Evolutionary conservation across 2,888 invertebrate species (phyloP), one percentile per base, ranked within the genome.

Genomic region (Mesorhabditis spiculigera): DNA sequence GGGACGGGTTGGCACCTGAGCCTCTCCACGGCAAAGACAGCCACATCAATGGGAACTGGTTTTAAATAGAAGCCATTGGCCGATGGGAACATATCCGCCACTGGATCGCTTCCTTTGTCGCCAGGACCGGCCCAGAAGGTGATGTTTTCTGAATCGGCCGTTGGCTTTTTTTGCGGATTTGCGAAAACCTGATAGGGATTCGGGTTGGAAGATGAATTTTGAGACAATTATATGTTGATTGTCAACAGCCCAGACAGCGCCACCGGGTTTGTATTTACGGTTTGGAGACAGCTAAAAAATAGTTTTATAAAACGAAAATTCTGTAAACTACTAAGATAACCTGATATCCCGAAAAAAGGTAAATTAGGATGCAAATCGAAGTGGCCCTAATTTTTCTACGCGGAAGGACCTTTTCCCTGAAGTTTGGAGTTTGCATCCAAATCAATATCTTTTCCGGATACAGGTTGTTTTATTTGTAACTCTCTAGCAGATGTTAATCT

Each of bases 121-220:
- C 77, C 74, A 6, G 86, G 86, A 41, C 86, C 86, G 44, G 78
- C 70, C 86, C 86, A 86, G 72, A 86, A 86, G 1, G 86, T 85
- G 4, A 86, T 78, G 73, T 86, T 86, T 68, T 85, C 85, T 86
- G 58, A 61, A 79, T 50, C 28, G 16, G n/a, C 28, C 28, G 28
- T 28, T 28, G 42, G 10, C 16, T 1, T 50, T 50, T 50, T 28
- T 28, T 1, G 28, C 1, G n/a, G 58, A 50, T 50, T 50, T 50
- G 58, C 2, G 8, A 13, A 13, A 13, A 50, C 58, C 58, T 10
- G 58, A 13, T 58, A 75, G 71, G 5, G 80, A 79, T 63, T 76
- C 74, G 3, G 84, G 85, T 50, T 83, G 79, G 70, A 84, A 86
- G 67, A 81, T 76, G 73, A 85, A 85, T 66, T 83, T 79, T 4